Conservation (phyloP, 2,888 invertebrate species). For the Ormia ochracea region DNA sequence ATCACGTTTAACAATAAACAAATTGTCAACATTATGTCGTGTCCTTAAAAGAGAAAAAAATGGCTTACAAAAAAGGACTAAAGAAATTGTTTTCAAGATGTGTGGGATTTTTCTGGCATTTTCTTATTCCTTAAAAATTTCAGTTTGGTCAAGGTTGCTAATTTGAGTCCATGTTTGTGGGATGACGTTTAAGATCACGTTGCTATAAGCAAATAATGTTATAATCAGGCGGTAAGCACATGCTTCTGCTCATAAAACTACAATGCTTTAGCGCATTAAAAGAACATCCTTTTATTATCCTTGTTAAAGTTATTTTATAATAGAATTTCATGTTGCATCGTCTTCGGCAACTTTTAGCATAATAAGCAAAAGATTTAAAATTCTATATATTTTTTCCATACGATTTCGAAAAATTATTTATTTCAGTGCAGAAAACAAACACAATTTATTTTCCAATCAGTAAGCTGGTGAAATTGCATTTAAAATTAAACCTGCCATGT, state of each 20-base stretch:
- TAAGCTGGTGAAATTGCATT: neutral
- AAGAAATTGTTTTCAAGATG: slow-evolving; percentile 41
- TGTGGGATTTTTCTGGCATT: slow-evolving; percentile 6
- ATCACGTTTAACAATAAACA: slow-evolving; percentile 59
- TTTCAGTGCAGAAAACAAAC: neutral
- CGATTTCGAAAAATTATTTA: too few species aligned
- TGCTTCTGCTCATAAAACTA: too few species aligned
- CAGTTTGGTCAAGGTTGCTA: slow-evolving; percentile 40
- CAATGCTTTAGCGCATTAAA: too few species aligned
- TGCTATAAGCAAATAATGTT: too few species aligned
- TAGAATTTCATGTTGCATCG: too few species aligned
- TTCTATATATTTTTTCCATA: too few species aligned
- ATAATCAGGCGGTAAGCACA: too few species aligned
- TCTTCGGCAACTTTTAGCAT: too few species aligned
- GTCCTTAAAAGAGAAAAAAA: slow-evolving; percentile 30
- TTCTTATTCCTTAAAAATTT: neutral
- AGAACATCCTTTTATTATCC: too few species aligned
- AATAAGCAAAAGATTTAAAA: too few species aligned
- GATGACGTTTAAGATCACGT: slow-evolving; percentile 36
- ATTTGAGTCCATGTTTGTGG: neutral
- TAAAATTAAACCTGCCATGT: slow-evolving; percentile 14
- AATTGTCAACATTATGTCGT: slow-evolving; percentile 60
- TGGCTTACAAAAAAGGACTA: slow-evolving; percentile 19
- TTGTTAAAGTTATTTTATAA: too few species aligned
- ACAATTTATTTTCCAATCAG: neutral